A percentile compares a stretch with the other conserved stretches of the same genome.
phyloP scores from a whole-genome alignment of 2,888 invertebrate species.

The Andricus quercusramuli region DNA sequence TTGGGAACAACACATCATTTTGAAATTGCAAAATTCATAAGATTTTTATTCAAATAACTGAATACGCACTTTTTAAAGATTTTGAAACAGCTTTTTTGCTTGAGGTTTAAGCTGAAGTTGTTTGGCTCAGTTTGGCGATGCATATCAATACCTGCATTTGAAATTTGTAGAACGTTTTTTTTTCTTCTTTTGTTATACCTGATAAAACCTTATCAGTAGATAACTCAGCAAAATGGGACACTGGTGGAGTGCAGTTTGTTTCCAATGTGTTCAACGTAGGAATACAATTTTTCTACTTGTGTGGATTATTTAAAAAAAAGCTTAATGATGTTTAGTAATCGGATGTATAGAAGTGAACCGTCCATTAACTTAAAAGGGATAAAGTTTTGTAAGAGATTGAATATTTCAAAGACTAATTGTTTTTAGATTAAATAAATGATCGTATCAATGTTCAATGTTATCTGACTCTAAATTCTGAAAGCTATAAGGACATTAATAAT shows the following conservation, averaged over 20 bases:
- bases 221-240: constrained; percentile 2
- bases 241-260: constrained; percentile 8
- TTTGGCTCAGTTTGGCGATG: no score
- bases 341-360: constrained; percentile 19
- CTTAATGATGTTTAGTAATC: not conserved
- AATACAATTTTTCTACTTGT: not conserved
- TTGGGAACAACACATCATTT: not conserved
- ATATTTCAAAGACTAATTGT: not conserved
- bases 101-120: not conserved
- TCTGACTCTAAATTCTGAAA: not conserved
- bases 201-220: constrained; percentile 19
- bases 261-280: constrained; percentile 7
- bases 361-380: not conserved
- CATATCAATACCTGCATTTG: not conserved
- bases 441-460: not conserved
- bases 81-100: not conserved
- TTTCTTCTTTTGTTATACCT: not conserved
- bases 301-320: not conserved
- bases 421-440: not conserved
- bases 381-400: not conserved
- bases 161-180: not conserved
- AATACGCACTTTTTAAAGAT: not conserved
- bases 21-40: not conserved
- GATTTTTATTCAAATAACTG: not conserved
- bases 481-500: not conserved